Evolutionary conservation across 2,113 vertebrate genomes (phyloP).

Genomic region (Eleginops maclovinus): DNA sequence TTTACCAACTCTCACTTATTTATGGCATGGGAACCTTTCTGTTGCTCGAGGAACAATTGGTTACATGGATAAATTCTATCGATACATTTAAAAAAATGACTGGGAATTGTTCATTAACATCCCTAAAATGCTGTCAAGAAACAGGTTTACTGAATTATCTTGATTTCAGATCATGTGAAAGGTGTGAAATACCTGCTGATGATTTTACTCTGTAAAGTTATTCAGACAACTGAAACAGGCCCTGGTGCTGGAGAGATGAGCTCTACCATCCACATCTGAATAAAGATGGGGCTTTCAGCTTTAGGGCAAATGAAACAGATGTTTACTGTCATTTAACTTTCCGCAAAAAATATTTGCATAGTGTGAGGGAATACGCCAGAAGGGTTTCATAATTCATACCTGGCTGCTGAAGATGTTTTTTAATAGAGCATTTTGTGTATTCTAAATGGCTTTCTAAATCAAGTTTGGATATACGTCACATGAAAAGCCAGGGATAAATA

Average conservation of each 20-base stretch:
- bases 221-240: conserved; percentile 17
- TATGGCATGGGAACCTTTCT: neutral
- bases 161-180: too few relatives aligned
- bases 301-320: conserved; percentile 47
- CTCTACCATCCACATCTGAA: conserved; percentile 15
- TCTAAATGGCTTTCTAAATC: neutral
- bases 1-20: conserved; percentile 1
- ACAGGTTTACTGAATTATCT: conserved; percentile 3
- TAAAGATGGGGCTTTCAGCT: conserved; percentile 41
- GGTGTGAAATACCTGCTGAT: neutral
- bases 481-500: conserved; percentile 9
- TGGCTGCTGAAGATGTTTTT: conserved; percentile 1
- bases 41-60: neutral
- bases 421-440: conserved; percentile 2
- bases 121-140: neutral
- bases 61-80: neutral
- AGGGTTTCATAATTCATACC: neutral
- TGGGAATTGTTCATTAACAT: neutral
- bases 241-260: conserved; percentile 17
- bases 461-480: conserved; percentile 1
- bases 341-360: conserved; percentile 48
- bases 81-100: neutral
- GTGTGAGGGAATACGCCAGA: conserved; percentile 1
- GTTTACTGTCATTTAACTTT: conserved; percentile 41
- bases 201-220: conserved; percentile 19